Evolutionary conservation across 2,888 invertebrate genomes (phyloP), one percentile per base, ranked within the genome.

Genomic region (Emesis furor): DNA sequence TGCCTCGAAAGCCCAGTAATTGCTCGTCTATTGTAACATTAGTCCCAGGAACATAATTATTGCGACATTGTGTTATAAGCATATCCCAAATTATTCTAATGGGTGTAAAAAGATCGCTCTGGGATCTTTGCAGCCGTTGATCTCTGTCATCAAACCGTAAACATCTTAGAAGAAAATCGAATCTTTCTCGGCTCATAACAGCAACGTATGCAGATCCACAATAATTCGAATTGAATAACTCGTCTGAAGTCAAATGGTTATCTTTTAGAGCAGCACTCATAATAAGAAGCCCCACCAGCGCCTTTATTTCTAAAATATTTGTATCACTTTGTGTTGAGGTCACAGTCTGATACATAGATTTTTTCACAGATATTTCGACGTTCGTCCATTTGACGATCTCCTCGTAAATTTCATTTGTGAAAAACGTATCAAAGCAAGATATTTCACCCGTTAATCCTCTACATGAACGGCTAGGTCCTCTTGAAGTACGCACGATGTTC

Each of bases 211-310:
- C 67, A 68, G 32, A 35, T 68, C 59, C 73, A n/a, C 59, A 24
- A 73, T 59, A 42, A 17, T 55, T 59, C 7, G 73, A 59, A 75
- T 87, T 83, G 78, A 90, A 90, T 59, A 87, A 72, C 73, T 88
- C 88, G 42, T 81, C 87, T 3, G 83, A 81, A 42, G 89, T 78
- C 62, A 90, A 79, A 76, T 87, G 85, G 73, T 84, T 84, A 71
- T 90, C 88, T 79, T 88, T 86, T 76, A 86, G 72, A 73, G 83
- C 83, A 65, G 88, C 85, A 71, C 69, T 76, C 62, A 86, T 51
- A 35, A 74, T 79, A 12, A 88, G 81, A 12, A 86, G 67, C 30
- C 84, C 85, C 68, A 86, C 65, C 12, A 87, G 62, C 68, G 87
- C 82, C 65, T 80, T 75, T 35, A 78, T 77, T 80, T 84, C 84